Percentiles rank a stretch among this genome's conserved stretches.
These are phyloP conservation scores for Xestia rhomboidea DNA, from an alignment of 2,888 invertebrate genomes.

Conservation along the genomic window DNA sequence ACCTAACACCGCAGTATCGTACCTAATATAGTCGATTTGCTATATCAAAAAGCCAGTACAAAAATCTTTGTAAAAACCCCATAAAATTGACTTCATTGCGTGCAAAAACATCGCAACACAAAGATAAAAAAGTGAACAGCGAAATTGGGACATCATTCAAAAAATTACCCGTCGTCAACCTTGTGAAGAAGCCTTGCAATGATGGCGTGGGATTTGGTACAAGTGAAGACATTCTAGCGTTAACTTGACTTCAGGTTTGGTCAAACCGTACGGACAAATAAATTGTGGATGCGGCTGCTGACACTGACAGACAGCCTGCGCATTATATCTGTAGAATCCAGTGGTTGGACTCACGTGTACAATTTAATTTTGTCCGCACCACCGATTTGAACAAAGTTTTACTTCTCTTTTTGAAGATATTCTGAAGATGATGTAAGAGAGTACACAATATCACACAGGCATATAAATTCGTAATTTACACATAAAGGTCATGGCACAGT, in stretches of 20 bases:
- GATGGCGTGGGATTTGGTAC: slow-evolving; percentile 49
- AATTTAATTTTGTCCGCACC: not conserved
- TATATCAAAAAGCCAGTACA: not conserved
- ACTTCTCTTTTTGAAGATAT: not conserved
- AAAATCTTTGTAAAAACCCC: not conserved
- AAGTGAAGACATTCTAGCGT: slow-evolving; percentile 43
- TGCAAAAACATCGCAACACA: slow-evolving; percentile 54
- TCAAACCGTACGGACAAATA: not conserved
- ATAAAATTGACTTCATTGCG: slow-evolving; percentile 39
- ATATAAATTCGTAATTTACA: not conserved
- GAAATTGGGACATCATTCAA: slow-evolving; percentile 70
- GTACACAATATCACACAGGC: not conserved
- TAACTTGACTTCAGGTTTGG: not conserved
- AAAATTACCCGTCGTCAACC: slow-evolving; percentile 79
- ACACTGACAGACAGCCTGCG: not conserved
- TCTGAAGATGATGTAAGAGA: not conserved
- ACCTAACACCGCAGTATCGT: too few species aligned
- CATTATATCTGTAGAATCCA: not conserved
- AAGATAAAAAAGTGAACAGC: slow-evolving; percentile 64
- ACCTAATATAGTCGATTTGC: not conserved
- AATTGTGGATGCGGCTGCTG: not conserved
- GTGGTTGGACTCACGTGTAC: not conserved
- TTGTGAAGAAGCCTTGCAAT: slow-evolving; percentile 72
- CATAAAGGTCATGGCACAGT: too few species aligned
- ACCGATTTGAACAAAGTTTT: not conserved